Percentiles rank a stretch among this genome's conserved stretches.
These are phyloP conservation scores for Goniozus legneri DNA, from an alignment of 1,140 invertebrate species.

Conservation along the genomic window DNA sequence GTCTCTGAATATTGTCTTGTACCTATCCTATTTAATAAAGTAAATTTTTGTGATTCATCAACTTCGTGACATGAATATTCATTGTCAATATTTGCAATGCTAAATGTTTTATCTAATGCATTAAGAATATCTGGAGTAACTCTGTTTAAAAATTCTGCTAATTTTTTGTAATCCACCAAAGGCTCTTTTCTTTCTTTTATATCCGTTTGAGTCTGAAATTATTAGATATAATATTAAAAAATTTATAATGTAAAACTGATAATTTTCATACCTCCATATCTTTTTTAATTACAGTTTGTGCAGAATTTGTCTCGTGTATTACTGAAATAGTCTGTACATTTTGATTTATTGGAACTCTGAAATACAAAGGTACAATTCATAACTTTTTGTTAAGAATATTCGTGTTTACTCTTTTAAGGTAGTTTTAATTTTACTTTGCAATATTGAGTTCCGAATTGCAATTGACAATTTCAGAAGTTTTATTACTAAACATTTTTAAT, in stretches of 20 bases:
- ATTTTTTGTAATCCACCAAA: constrained; percentile 41
- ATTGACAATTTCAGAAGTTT: constrained; percentile 32
- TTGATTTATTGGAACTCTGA: constrained; percentile 25
- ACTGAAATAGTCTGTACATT: constrained; percentile 42
- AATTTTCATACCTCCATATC: constrained; percentile 31
- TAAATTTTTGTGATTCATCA: constrained; percentile 24
- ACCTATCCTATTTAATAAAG: constrained; percentile 37
- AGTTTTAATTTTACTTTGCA: constrained; percentile 27
- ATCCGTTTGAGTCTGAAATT: constrained; percentile 43
- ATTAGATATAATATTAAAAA: constrained; percentile 3
- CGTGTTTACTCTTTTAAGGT: background rate
- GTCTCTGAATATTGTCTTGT: constrained; percentile 27
- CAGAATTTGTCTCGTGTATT: constrained; percentile 23
- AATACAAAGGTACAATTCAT: constrained; percentile 8
- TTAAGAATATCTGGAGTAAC: constrained; percentile 46
- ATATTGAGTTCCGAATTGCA: constrained; percentile 34
- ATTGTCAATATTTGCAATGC: constrained; percentile 42
- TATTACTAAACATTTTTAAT: constrained; percentile 41
- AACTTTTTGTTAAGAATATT: background rate
- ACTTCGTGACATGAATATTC: constrained; percentile 33
- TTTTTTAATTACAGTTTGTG: constrained; percentile 36
- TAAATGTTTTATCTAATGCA: constrained; percentile 47
- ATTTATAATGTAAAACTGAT: background rate
- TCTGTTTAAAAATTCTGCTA: constrained; percentile 44
- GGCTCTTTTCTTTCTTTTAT: constrained; percentile 22